These are phyloP conservation scores for Cottus gobio DNA, from an alignment of 2,113 vertebrate genomes.

Conservation along the genomic window DNA sequence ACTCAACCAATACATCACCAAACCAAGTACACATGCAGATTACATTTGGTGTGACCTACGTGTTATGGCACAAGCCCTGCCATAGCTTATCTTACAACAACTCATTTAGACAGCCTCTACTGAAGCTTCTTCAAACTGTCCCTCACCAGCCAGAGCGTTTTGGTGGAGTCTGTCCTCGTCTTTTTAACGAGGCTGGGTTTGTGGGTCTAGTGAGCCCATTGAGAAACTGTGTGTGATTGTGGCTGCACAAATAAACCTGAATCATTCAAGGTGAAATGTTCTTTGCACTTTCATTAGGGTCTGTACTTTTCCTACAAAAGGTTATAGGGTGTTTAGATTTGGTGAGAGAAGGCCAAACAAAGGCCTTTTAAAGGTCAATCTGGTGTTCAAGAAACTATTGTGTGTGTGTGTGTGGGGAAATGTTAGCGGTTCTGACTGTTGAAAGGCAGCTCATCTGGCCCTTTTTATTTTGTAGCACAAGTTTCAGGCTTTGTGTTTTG, in stretches of 20 bases:
- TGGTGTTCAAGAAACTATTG: conserved; percentile 23
- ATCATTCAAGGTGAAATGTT: conserved; percentile 19
- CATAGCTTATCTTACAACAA: neutral
- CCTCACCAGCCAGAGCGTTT: neutral
- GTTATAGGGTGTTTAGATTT: conserved; percentile 53
- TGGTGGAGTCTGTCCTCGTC: neutral
- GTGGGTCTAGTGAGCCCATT: neutral
- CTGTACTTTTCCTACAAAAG: conserved; percentile 8
- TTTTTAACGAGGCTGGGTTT: neutral
- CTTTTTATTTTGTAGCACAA: neutral
- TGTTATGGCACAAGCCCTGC: neutral
- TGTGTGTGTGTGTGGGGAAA: neutral
- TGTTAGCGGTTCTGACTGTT: neutral
- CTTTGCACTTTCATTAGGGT: conserved; percentile 21
- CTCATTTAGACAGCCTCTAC: neutral
- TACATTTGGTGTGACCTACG: neutral
- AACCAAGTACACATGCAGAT: neutral
- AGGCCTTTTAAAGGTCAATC: conserved; percentile 1
- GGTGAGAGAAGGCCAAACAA: conserved; percentile 8
- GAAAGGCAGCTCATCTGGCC: neutral
- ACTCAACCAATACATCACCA: neutral
- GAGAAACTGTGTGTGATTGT: neutral
- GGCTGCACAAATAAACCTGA: conserved; percentile 50
- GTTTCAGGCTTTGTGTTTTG: neutral
- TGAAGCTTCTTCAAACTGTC: neutral